Conservation (phyloP, 2,888 invertebrate species). For the Pimpla rufipes region DNA sequence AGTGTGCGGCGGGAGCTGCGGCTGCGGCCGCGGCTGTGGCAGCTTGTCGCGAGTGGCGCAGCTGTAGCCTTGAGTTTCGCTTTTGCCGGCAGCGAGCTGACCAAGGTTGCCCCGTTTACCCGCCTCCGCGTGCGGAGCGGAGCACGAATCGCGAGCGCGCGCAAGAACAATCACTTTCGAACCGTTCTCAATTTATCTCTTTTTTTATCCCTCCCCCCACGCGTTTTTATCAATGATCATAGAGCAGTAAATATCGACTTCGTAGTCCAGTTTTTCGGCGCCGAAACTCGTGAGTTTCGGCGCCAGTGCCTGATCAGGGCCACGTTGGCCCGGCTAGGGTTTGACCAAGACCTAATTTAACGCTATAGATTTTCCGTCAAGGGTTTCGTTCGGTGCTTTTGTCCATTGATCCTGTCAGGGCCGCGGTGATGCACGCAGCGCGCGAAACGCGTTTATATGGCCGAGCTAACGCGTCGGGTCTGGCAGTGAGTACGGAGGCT, state of each 20-base stretch:
- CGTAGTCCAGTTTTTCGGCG: slow-evolving; percentile 29
- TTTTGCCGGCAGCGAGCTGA: slow-evolving; percentile 73
- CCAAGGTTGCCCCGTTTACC: slow-evolving; percentile 78
- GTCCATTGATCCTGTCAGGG: slow-evolving; percentile 24
- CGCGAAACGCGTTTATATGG: slow-evolving; percentile 34
- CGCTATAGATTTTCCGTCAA: too few species aligned
- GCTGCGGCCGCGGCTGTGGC: too few species aligned
- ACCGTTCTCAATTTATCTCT: slow-evolving; percentile 68
- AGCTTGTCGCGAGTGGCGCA: slow-evolving; percentile 54
- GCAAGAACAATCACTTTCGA: slow-evolving; percentile 78
- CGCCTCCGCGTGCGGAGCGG: slow-evolving; percentile 70
- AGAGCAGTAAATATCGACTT: neutral
- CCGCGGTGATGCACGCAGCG: slow-evolving; percentile 37
- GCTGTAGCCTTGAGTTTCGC: slow-evolving; percentile 77
- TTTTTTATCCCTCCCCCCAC: slow-evolving; percentile 11
- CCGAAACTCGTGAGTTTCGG: neutral
- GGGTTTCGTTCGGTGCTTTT: too few species aligned
- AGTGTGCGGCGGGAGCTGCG: slow-evolving; percentile 25
- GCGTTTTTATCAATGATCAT: slow-evolving; percentile 33
- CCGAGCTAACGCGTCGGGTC: slow-evolving; percentile 23
- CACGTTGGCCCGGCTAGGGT: too few species aligned
- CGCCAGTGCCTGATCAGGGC: too few species aligned
- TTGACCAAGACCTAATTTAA: too few species aligned
- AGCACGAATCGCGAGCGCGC: slow-evolving; percentile 64
- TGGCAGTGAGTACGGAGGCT: too few species aligned